phyloP scores from a whole-genome alignment of 1,140 invertebrate species.

The Venustaconcha ellipsiformis region DNA sequence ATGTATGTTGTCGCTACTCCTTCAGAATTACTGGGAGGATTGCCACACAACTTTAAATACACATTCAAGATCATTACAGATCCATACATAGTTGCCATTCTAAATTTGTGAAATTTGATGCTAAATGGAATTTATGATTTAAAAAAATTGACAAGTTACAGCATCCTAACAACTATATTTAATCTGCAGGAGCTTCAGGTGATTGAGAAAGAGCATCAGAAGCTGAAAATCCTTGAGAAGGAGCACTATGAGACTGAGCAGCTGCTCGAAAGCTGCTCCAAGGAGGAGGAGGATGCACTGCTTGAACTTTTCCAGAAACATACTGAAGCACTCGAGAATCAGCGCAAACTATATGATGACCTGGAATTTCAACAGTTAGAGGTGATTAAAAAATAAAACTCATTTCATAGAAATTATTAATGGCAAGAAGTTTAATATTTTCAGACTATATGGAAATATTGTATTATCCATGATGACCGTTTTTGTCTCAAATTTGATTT shows the following conservation, averaged over 20 bases:
- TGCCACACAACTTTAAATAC: too few species aligned
- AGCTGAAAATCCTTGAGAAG: constrained; percentile 77
- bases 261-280: constrained; percentile 69
- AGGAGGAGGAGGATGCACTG: constrained; percentile 72
- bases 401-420: too few species aligned
- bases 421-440: too few species aligned
- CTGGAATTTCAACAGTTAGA: constrained; percentile 94
- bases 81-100: too few species aligned
- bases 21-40: too few species aligned
- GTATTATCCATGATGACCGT: background rate
- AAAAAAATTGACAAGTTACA: too few species aligned
- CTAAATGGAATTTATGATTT: too few species aligned
- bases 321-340: constrained; percentile 72
- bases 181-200: constrained; percentile 75
- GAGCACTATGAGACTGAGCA: constrained; percentile 73
- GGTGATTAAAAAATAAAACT: constrained; percentile 57
- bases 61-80: too few species aligned
- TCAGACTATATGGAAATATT: background rate
- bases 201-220: constrained; percentile 77
- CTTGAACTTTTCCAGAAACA: constrained; percentile 74
- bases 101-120: too few species aligned
- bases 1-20: too few species aligned
- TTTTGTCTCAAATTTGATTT: background rate
- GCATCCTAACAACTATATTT: background rate
- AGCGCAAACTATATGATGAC: constrained; percentile 85